Base-by-base conservation (phyloP, 2,113 vertebrate species). In the Crotophaga sulcirostris region DNA sequence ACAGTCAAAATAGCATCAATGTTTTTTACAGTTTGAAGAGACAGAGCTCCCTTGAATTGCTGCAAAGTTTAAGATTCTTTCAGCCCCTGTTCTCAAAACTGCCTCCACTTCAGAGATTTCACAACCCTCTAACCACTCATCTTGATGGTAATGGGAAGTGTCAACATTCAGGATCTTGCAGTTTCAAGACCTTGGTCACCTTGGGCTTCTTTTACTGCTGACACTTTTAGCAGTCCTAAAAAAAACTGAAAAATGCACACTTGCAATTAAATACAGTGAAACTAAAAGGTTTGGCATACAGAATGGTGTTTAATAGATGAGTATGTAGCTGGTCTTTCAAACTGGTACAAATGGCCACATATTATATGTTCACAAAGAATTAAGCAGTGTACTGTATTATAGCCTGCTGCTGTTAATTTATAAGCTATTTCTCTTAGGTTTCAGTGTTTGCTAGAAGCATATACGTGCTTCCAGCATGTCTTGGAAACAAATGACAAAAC, bases 271-370 rank as follows among this genome's bases (percentile, higher is more conserved):
- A 89, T 95, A 84, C 21, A 89, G 84, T 60, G 15, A 68, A 96
- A 95, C 91, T 94, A 81, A 82, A 90, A 96, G 38, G 38, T 76
- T 95, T 96, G 94, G 74, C 81, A 85, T 58, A 72, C 72, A 64
- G 73, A 94, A 73, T 81, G 42, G 76, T 55, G 29, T 90, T 88
- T 94, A 63, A 72, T 59, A 88, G 31, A 56, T 16, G 24, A 86
- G 33, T 87, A 45, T 42, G 44, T 96, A 96, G 84, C 75, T 79
- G 34, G 42, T 75, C 38, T 92, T 90, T 97, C 79, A 93, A 90
- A 73, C 90, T 89, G 67, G 21, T 94, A 52, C 62, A 91, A 95
- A 91, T 72, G 85, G 76, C 76, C 82, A 78, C 29, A 33, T 69
- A 26, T n/a, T 29, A 63, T 36, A 47, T 33, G 47, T 38, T 67